Evolutionary conservation across 2,797 vertebrate species (phyloP).

Genomic region (Falco rusticolus): DNA sequence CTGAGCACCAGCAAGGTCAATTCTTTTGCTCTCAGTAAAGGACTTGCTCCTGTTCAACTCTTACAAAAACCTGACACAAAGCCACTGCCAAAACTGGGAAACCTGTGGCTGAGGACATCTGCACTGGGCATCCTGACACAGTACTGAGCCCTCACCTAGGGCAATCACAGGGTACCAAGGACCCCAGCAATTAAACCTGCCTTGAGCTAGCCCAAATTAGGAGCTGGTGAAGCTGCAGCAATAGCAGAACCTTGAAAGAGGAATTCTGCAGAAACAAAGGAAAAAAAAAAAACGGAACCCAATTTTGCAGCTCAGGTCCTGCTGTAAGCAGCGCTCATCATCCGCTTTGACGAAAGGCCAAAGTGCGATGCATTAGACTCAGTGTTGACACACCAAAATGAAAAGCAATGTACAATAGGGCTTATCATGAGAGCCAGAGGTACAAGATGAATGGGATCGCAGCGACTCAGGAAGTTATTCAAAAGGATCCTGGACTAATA

Average conservation of each 20-base stretch:
- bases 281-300: background rate
- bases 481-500: constrained; percentile 2
- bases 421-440: constrained; percentile 38
- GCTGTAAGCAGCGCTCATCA: accelerated
- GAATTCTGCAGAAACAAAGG: background rate
- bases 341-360: background rate
- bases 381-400: background rate
- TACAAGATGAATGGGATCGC: background rate
- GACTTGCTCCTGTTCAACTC: background rate
- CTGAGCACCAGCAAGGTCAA: background rate
- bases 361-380: background rate
- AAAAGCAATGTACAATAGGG: background rate
- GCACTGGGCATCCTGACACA: accelerated
- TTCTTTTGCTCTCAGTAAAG: background rate
- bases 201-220: background rate
- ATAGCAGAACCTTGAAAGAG: background rate
- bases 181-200: background rate
- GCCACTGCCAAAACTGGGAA: background rate
- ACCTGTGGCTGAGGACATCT: background rate
- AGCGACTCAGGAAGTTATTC: constrained; percentile 44
- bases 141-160: background rate
- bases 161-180: background rate
- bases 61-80: background rate
- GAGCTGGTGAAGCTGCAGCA: background rate
- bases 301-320: background rate